A percentile compares a stretch with the other conserved stretches of the same genome.
These are phyloP conservation scores for Dinocampus coccinellae DNA, from an alignment of 2,888 invertebrate species.

Conservation along the genomic window DNA sequence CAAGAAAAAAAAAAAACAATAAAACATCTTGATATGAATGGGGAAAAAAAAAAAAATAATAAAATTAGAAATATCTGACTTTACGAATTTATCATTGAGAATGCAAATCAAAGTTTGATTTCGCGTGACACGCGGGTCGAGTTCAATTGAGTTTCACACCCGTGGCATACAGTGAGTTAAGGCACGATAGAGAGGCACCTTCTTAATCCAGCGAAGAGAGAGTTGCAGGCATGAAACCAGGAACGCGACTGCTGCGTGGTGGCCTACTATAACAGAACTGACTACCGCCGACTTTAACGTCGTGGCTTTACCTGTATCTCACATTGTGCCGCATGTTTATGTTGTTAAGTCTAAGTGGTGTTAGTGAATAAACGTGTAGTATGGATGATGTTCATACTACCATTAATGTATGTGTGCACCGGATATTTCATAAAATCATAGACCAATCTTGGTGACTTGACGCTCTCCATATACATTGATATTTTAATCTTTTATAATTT, in stretches of 20 bases:
- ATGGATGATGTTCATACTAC: background rate
- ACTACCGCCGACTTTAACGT: conserved; percentile 61
- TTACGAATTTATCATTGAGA: background rate
- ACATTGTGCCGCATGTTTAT: conserved; percentile 42
- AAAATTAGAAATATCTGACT: background rate
- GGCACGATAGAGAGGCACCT: conserved; percentile 22
- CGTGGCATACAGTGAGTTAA: background rate
- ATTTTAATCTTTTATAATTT: background rate
- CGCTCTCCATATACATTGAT: background rate
- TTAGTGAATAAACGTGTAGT: conserved; percentile 15
- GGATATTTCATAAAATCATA: background rate
- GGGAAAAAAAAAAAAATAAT: background rate
- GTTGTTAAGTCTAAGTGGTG: conserved; percentile 18
- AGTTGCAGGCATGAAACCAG: conserved; percentile 60
- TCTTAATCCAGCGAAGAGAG: conserved; percentile 61
- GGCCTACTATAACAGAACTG: conserved; percentile 70
- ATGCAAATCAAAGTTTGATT: conserved; percentile 5
- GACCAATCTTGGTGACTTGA: background rate
- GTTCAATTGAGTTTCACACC: conserved; percentile 21
- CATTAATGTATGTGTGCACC: background rate
- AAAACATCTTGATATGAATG: no score
- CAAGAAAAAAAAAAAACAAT: no score
- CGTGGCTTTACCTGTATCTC: conserved; percentile 59
- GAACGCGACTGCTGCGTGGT: conserved; percentile 64
- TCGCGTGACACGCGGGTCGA: conserved; percentile 1